phyloP scores from a whole-genome alignment of 1,140 invertebrate species.

The Calliopsis andreniformis region DNA sequence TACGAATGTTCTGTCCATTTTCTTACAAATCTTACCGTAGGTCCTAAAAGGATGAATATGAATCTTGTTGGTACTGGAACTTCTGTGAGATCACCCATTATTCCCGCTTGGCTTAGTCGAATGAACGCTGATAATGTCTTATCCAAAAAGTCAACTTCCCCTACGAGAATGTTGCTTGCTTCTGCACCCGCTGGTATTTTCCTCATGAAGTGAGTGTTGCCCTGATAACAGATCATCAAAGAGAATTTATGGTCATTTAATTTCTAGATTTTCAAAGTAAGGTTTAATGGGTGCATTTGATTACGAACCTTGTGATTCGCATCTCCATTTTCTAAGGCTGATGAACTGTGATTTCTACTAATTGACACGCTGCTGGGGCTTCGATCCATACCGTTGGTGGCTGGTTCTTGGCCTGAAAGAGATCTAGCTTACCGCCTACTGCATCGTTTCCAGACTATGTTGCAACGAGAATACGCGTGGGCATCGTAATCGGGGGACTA shows the following conservation, averaged over 20 bases:
- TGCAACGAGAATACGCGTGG: conserved; percentile 24
- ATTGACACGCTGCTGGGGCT: conserved; percentile 91
- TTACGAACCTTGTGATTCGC: conserved; percentile 82
- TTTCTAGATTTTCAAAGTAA: too few species aligned
- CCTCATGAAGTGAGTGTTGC: conserved; percentile 96
- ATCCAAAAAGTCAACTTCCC: conserved; percentile 97
- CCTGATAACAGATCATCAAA: conserved; percentile 80
- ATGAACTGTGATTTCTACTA: conserved; percentile 88
- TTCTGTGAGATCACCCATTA: conserved; percentile 97
- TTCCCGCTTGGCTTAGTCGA: conserved; percentile 92
- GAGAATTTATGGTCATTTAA: background rate
- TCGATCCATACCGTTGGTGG: conserved; percentile 85
- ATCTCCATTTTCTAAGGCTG: conserved; percentile 86
- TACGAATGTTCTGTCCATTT: too few species aligned
- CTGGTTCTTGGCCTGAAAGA: conserved; percentile 79
- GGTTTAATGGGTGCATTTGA: too few species aligned
- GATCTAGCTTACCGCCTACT: conserved; percentile 76
- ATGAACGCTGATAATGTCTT: conserved; percentile 96
- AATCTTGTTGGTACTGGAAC: conserved; percentile 98
- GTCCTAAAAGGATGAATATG: conserved; percentile 96
- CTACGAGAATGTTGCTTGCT: conserved; percentile 98
- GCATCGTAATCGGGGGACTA: conserved; percentile 31
- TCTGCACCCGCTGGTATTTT: conserved; percentile 98
- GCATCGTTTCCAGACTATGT: conserved; percentile 46
- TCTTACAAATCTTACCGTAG: conserved; percentile 82